Conservation (phyloP, 23 tunicate genomes). For the Trididemnum clinides region DNA sequence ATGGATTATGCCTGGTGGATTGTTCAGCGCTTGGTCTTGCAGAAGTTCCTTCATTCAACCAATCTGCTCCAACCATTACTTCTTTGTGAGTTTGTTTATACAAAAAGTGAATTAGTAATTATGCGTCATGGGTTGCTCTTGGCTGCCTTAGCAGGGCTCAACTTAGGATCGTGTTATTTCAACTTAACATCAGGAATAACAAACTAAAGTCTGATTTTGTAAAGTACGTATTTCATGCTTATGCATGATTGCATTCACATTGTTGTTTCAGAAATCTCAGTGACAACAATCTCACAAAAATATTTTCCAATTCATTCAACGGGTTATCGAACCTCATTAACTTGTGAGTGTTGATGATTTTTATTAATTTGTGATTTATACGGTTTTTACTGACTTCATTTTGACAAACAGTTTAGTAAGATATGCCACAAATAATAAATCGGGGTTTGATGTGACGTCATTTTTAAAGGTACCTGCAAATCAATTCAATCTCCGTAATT, state of each 20-base stretch:
- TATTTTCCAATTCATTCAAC: not conserved
- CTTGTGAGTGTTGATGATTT: not conserved
- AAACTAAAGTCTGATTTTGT: no score
- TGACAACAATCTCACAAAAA: not conserved
- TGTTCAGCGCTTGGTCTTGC: not conserved
- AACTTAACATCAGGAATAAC: no score
- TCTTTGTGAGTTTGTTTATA: not conserved
- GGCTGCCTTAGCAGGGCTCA: no score
- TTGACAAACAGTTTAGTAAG: no score
- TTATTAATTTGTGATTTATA: not conserved
- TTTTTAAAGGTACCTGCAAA: slow-evolving; percentile 16
- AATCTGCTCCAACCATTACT: not conserved
- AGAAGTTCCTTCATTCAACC: not conserved
- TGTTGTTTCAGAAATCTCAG: not conserved
- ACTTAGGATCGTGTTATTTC: no score
- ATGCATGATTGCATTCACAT: no score
- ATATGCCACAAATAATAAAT: no score
- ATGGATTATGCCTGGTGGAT: not conserved
- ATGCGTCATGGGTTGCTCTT: not conserved
- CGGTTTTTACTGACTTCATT: no score
- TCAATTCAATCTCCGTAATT: not conserved
- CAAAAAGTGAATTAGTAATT: not conserved
- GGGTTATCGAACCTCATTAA: not conserved
- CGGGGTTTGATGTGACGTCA: no score
- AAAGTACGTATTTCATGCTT: no score